Conservation (phyloP, 2,797 vertebrate genomes). For the Scolopax rusticola region DNA sequence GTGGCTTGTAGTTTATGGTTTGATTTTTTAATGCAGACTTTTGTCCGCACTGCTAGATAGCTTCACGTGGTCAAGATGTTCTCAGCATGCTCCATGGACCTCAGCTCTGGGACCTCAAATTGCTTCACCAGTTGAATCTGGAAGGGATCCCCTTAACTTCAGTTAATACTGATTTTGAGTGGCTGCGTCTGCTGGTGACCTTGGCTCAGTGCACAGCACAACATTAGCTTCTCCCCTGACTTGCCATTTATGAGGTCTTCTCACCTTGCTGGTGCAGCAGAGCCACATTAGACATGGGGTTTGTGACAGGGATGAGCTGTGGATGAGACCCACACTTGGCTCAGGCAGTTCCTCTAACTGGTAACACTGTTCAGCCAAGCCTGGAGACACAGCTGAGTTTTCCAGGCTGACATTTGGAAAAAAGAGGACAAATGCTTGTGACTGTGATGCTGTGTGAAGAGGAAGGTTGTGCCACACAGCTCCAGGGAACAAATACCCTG, state of each 20-base stretch:
- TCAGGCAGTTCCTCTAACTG: background rate
- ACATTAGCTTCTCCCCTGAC: background rate
- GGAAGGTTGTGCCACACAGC: background rate
- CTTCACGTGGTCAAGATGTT: background rate
- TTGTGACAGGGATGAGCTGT: background rate
- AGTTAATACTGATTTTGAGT: background rate
- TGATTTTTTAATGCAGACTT: background rate
- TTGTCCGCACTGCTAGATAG: background rate
- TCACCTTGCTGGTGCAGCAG: background rate
- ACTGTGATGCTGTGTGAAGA: background rate
- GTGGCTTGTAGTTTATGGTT: conserved; percentile 14
- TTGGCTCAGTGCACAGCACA: background rate
- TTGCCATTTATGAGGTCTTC: background rate
- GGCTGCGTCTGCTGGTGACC: background rate
- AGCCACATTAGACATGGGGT: background rate
- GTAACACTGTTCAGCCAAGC: background rate
- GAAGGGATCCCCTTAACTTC: background rate
- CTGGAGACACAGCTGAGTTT: background rate
- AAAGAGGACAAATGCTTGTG: background rate
- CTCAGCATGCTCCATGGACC: fast-evolving
- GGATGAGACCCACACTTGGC: background rate
- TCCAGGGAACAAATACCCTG: background rate
- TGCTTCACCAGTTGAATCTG: background rate
- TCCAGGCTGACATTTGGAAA: background rate
- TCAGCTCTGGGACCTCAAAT: background rate